Percentiles rank a stretch among this genome's conserved stretches.
These are phyloP conservation scores for Melinopterus prodromus DNA, from an alignment of 2,888 invertebrate species.

Conservation along the genomic window DNA sequence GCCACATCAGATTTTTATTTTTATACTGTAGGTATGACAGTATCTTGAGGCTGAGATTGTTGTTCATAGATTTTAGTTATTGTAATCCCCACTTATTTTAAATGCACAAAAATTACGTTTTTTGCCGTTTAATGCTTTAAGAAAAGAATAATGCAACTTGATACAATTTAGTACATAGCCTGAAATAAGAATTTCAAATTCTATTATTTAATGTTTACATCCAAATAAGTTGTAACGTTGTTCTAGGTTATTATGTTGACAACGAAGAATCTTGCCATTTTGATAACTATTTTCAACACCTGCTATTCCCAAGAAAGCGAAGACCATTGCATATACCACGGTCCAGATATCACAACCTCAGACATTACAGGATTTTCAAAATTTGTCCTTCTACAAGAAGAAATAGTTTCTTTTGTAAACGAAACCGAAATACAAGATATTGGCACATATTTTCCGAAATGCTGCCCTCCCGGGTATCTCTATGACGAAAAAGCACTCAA, in stretches of 20 bases:
- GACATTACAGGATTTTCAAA: not conserved
- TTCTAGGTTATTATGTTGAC: not conserved
- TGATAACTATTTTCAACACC: not conserved
- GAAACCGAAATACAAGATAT: slow-evolving; percentile 29
- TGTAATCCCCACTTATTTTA: too few relatives aligned
- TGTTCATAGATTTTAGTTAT: too few relatives aligned
- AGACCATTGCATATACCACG: not conserved
- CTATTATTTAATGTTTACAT: too few relatives aligned
- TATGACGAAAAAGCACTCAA: slow-evolving; percentile 38
- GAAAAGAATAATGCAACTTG: too few relatives aligned
- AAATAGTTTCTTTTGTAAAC: slow-evolving; percentile 8
- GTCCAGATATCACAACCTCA: not conserved
- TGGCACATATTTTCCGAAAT: slow-evolving; percentile 38
- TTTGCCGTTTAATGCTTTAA: too few relatives aligned
- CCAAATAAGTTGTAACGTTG: not conserved
- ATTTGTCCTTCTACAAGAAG: not conserved
- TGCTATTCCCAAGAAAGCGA: not conserved
- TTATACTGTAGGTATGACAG: too few relatives aligned
- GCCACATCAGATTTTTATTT: too few relatives aligned
- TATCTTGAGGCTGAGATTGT: too few relatives aligned
- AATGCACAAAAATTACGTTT: too few relatives aligned
- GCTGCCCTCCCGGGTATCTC: slow-evolving; percentile 40
- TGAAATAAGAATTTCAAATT: too few relatives aligned
- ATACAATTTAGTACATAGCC: too few relatives aligned
- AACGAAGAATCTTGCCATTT: not conserved